Evolutionary conservation across 2,797 vertebrate species (phyloP).

Genomic region (Schizopygopsis malacanthus): DNA sequence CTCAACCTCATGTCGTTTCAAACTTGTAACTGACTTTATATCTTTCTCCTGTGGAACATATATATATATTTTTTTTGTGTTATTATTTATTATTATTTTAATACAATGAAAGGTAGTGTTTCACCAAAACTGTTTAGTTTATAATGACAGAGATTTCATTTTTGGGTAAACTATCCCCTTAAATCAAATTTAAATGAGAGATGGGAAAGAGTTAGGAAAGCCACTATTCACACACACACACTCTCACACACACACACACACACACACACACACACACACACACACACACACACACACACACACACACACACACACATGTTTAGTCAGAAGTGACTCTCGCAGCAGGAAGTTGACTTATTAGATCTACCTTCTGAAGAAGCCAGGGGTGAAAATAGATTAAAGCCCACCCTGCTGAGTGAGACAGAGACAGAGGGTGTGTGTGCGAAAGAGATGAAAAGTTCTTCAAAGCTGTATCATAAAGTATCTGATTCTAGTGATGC

Average conservation of each 20-base stretch:
- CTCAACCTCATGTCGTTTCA: neutral
- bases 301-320: slow-evolving; percentile 3
- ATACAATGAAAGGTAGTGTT: neutral
- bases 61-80: neutral
- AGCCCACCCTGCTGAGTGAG: slow-evolving; percentile 56
- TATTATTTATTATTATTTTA: neutral
- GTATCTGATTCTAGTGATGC: neutral
- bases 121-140: neutral
- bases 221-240: neutral
- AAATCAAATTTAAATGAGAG: slow-evolving; percentile 12
- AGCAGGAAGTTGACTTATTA: slow-evolving; percentile 60
- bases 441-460: slow-evolving; percentile 13
- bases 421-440: slow-evolving; percentile 22
- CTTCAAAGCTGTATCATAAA: slow-evolving; percentile 26
- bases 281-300: neutral
- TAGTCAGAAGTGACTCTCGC: slow-evolving; percentile 42
- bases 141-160: neutral
- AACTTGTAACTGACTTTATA: neutral
- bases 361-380: slow-evolving; percentile 59
- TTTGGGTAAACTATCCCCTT: neutral
- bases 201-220: slow-evolving; percentile 18
- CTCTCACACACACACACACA: neutral
- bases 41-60: neutral
- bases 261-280: neutral
- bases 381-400: slow-evolving; percentile 64